These are phyloP conservation scores for Fratercula arctica DNA, from an alignment of 2,797 vertebrate species.

Conservation along the genomic window DNA sequence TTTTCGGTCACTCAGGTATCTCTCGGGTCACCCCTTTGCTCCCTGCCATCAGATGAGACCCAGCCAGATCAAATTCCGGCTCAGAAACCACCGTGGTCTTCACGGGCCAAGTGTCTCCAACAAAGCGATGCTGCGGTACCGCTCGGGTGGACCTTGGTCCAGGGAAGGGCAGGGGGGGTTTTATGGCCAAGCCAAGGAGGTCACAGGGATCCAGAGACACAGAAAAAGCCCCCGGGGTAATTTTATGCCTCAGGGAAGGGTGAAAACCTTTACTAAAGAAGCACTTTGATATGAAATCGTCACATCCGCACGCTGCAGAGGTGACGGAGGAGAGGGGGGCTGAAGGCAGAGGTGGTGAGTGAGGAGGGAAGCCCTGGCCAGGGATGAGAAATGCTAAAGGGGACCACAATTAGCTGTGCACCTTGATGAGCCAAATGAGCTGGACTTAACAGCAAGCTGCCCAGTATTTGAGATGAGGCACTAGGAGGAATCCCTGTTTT, in stretches of 20 bases:
- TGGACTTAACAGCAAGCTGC: not conserved
- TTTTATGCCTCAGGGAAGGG: not conserved
- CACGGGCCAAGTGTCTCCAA: rapidly evolving
- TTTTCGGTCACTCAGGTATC: not conserved
- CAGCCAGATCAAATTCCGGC: rapidly evolving
- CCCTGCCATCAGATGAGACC: not conserved
- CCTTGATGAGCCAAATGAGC: rapidly evolving
- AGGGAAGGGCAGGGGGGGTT: not conserved
- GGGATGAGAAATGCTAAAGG: rapidly evolving
- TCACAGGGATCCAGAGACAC: not conserved
- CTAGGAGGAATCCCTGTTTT: not conserved
- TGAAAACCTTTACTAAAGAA: not conserved
- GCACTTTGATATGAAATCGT: rapidly evolving
- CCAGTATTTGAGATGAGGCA: rapidly evolving
- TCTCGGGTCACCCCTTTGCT: not conserved
- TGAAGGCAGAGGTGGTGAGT: not conserved
- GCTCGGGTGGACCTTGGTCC: rapidly evolving
- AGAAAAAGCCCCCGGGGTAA: rapidly evolving
- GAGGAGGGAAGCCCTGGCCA: not conserved
- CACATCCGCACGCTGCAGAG: rapidly evolving
- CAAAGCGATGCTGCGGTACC: rapidly evolving
- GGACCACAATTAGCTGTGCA: not conserved
- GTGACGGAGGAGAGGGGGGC: rapidly evolving
- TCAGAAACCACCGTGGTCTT: rapidly evolving
- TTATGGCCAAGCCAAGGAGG: not conserved